phyloP scores from a whole-genome alignment of 1,140 invertebrate species.

The Tetraneura akinire region DNA sequence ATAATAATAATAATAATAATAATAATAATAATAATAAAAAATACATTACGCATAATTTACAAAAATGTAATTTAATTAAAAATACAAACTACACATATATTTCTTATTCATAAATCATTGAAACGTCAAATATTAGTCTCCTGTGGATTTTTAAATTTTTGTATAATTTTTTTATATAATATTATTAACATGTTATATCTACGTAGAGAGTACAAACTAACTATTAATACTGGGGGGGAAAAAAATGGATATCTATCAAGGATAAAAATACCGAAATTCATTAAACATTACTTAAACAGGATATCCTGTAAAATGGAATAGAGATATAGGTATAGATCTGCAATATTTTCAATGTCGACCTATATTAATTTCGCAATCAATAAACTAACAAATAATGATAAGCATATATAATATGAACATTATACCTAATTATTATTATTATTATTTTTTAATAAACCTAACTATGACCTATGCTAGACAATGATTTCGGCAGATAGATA shows the following conservation, averaged over 20 bases:
- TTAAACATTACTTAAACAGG: constrained; percentile 14
- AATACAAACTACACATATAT: too few relatives aligned
- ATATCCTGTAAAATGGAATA: constrained; percentile 21
- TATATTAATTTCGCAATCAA: neutral
- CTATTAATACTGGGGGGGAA: neutral
- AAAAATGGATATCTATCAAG: constrained; percentile 1
- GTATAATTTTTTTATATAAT: neutral
- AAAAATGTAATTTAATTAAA: too few relatives aligned
- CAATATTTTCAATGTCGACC: constrained; percentile 9
- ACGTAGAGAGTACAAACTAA: too few relatives aligned
- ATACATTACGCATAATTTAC: too few relatives aligned
- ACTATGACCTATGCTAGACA: too few relatives aligned
- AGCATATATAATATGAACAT: neutral
- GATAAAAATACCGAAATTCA: neutral
- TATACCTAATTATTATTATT: too few relatives aligned
- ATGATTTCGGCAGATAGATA: too few relatives aligned
- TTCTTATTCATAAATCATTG: constrained; percentile 4
- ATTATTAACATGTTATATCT: neutral
- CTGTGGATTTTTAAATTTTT: constrained; percentile 15
- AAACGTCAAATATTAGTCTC: neutral
- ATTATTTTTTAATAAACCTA: neutral
- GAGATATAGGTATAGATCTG: neutral
- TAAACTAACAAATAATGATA: constrained; percentile 10
- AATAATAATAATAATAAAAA: too few relatives aligned
- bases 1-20: too few relatives aligned